These are phyloP conservation scores for Morelia viridis DNA, from an alignment of 2,797 vertebrate species.

Conservation along the genomic window DNA sequence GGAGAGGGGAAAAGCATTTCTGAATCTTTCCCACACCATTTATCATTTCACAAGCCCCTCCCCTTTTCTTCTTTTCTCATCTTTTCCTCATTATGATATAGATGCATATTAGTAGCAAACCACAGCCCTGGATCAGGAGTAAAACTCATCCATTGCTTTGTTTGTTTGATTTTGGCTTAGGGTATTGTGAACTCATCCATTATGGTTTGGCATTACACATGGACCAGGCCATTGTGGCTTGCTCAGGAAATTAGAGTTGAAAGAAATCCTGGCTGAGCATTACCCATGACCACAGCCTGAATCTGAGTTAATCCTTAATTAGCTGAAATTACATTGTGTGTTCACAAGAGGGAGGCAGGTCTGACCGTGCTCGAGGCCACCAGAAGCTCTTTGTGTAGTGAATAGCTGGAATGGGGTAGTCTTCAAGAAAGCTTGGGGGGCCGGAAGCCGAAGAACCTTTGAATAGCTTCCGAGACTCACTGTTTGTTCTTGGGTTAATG, in stretches of 20 bases:
- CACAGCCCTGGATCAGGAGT: neutral
- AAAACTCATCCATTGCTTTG: neutral
- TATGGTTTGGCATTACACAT: neutral
- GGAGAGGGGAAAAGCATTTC: neutral
- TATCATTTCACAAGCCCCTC: neutral
- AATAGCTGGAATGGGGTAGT: neutral
- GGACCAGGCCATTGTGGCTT: neutral
- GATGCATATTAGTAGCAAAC: neutral
- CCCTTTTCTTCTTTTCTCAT: neutral
- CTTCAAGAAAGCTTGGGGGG: neutral
- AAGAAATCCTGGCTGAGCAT: neutral
- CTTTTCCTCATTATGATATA: neutral
- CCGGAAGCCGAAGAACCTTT: neutral
- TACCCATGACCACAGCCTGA: neutral
- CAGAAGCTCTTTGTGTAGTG: neutral
- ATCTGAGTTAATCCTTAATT: neutral
- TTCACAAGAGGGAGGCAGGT: neutral
- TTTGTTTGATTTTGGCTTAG: neutral
- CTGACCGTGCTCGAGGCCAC: neutral
- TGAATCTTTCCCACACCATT: neutral
- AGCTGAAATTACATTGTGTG: neutral
- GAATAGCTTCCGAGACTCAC: neutral
- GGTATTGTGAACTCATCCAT: neutral
- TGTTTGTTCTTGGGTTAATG: neutral
- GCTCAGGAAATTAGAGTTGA: neutral